Conservation (phyloP, 1,140 invertebrate genomes). For the Oppia nitens region DNA sequence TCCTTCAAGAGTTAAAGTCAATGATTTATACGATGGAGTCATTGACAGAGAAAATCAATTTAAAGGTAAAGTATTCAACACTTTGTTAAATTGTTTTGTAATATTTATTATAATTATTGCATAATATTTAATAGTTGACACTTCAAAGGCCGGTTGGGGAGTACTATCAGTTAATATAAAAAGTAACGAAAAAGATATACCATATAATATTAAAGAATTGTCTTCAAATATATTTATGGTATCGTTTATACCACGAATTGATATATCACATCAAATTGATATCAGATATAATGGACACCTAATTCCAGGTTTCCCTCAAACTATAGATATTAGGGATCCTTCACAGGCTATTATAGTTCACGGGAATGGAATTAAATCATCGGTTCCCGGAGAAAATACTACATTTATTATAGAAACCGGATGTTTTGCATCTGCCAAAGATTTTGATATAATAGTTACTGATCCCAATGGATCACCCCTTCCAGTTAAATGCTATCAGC, state of each 20-base stretch:
- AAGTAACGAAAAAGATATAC: conserved; percentile 57
- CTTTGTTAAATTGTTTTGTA: too few species aligned
- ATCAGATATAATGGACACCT: conserved; percentile 51
- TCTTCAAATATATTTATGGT: conserved; percentile 40
- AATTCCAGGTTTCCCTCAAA: conserved; percentile 33
- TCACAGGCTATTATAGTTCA: conserved; percentile 53
- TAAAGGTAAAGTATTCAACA: conserved; percentile 27
- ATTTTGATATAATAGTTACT: conserved; percentile 39
- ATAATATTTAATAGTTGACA: conserved; percentile 41
- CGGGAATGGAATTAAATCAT: conserved; percentile 65
- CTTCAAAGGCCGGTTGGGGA: conserved; percentile 54
- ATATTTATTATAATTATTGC: too few species aligned
- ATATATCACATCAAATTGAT: conserved; percentile 63
- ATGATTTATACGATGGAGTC: conserved; percentile 56
- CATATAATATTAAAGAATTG: conserved; percentile 44
- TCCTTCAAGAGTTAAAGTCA: conserved; percentile 55
- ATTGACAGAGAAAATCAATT: conserved; percentile 64
- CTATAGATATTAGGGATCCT: conserved; percentile 37
- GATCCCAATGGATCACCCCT: conserved; percentile 65
- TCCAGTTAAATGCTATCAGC: conserved; percentile 83
- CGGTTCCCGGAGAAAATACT: conserved; percentile 53
- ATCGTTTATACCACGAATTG: conserved; percentile 58
- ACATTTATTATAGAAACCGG: conserved; percentile 76
- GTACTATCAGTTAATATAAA: conserved; percentile 56
- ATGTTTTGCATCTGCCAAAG: conserved; percentile 52